Evolutionary conservation across 1,140 invertebrate species (phyloP), one percentile per base, ranked within the genome.

Genomic region (Brachionus plicatilis): DNA sequence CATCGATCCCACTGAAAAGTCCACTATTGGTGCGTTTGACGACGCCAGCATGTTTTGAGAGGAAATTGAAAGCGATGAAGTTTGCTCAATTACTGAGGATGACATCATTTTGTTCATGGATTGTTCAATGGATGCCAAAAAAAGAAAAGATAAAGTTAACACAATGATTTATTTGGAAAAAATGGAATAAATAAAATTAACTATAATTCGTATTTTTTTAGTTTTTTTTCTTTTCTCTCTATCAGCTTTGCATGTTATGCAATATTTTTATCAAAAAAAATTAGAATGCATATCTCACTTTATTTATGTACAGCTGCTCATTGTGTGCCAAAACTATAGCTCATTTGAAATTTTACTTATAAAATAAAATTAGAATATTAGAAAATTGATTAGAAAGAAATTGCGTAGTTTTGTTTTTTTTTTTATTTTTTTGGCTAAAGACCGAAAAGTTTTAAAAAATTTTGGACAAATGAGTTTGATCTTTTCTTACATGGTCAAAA

Each of bases 1-100:
- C 79, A 82, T 82, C 9, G 79, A 82, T 27, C 79, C 79, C 6
- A 82, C 79, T 68, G 79, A 82, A 82, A 82, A 82, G n/a, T 82
- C 79, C 5, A 82, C 79, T 27, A 76, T 76, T n/a, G 72, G 20
- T 11, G 33, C 68, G 20, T 72, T 72, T 7, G 68, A 72, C 12
- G 65, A 68, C 17, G 45, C 1, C 0, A 76, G 2, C 11, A 76
- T 76, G 43, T 47, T 76, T 50, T 76, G 72, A 50, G 43, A 50
- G 3, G 72, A 76, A 20, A 68, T 60, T n/a, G 53, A 68, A n/a
- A 72, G 37, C 17, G 72, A 50, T 76, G 72, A 50, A 50, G 72
- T 50, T 76, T 76, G 72, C 29, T 76, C 72, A 27, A 76, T 76
- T 29, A 50, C 72, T 27, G 72, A 76, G 17, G 72, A 76, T 50